Evolutionary conservation across 1,140 invertebrate genomes (phyloP), one percentile per base, ranked within the genome.

Genomic region (Thaumetopoea pityocampa): DNA sequence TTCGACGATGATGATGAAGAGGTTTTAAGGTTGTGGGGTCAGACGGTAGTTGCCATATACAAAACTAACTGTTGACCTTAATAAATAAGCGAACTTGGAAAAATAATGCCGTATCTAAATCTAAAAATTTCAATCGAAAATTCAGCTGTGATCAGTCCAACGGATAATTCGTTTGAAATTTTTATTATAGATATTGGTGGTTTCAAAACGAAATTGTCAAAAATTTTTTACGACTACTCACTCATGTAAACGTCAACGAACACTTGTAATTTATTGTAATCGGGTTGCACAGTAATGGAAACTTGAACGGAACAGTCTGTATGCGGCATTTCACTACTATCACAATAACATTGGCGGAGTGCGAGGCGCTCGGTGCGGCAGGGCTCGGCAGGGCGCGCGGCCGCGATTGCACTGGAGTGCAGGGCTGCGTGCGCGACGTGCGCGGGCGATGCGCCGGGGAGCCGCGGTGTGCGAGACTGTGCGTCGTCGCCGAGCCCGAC

Each of bases 171-270:
- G n/a, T n/a, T n/a, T n/a, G n/a, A n/a, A n/a, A n/a, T n/a, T n/a
- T n/a, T n/a, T n/a, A n/a, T n/a, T n/a, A n/a, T n/a, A n/a, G n/a
- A n/a, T n/a, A n/a, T n/a, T n/a, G n/a, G n/a, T n/a, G n/a, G n/a
- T n/a, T n/a, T n/a, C n/a, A n/a, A n/a, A n/a, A n/a, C n/a, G n/a
- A n/a, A n/a, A n/a, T n/a, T n/a, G n/a, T n/a, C n/a, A n/a, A n/a
- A n/a, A n/a, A n/a, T n/a, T n/a, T n/a, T n/a, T n/a, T n/a, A n/a
- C n/a, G 28, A 34, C 22, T 59, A 83, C 79, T 83, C 54, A 83
- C 79, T 83, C 79, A 83, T 83, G 77, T 67, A 81, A 76, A 83
- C 72, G 79, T 83, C 77, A 67, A 83, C 63, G 50, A 76, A 66
- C 66, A 83, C 64, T 69, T 78, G 63, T 45, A 79, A 70, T 49